Evolutionary conservation across 2,113 vertebrate species (phyloP).

Genomic region (Clupea harengus): DNA sequence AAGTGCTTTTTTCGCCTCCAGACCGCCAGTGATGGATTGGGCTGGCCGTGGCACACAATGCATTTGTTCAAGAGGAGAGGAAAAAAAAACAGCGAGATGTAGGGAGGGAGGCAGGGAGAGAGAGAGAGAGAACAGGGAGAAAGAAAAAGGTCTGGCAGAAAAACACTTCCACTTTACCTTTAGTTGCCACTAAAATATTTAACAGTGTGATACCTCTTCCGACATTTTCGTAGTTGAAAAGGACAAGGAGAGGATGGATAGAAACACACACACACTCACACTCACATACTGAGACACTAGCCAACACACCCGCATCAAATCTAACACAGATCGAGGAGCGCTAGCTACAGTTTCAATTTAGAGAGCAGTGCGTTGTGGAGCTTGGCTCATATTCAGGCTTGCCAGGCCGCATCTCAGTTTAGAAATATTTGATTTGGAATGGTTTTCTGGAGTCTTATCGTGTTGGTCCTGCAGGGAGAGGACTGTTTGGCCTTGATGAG

Average conservation of each 20-base stretch:
- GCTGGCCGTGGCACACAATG: conserved; percentile 65
- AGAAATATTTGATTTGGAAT: conserved; percentile 5
- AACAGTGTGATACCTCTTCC: conserved; percentile 66
- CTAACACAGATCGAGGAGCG: neutral
- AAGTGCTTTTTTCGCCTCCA: conserved; percentile 74
- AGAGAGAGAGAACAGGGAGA: neutral
- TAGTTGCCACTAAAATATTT: conserved; percentile 72
- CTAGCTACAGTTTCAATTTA: neutral
- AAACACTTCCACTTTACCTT: conserved; percentile 74
- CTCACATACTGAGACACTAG: neutral
- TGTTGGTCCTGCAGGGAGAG: neutral
- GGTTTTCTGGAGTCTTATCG: neutral
- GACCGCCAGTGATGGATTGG: conserved; percentile 71
- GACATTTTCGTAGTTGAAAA: conserved; percentile 61
- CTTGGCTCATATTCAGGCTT: neutral
- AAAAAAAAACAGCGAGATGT: conserved; percentile 37
- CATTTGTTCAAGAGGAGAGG: conserved; percentile 63
- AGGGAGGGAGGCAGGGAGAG: conserved; percentile 7
- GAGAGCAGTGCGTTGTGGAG: neutral
- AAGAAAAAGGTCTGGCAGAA: conserved; percentile 63
- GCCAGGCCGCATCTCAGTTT: neutral
- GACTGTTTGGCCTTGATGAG: conserved; percentile 13
- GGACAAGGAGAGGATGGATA: conserved; percentile 49
- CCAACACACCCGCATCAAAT: neutral
- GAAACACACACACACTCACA: conserved; percentile 26